Base-by-base conservation (phyloP, 2,113 vertebrate genomes). In the Ardeotis arabs region DNA sequence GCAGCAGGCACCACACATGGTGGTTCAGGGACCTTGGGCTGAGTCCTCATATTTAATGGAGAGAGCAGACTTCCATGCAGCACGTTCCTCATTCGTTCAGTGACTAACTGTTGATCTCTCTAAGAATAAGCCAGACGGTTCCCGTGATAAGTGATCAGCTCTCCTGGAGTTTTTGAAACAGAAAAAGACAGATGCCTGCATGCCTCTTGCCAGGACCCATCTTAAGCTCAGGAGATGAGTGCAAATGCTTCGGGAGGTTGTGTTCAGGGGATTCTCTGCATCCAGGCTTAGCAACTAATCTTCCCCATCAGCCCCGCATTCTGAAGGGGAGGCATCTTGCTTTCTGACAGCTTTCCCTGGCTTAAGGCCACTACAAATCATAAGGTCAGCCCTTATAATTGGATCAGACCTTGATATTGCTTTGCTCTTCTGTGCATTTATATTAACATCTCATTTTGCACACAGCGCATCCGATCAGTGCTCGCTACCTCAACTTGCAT, bases 61-160 rank as follows among this genome's bases (percentile, higher is more conserved):
- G 73, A 94, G 85, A 95, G 88, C 93, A 95, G 90, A 92, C 85
- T 95, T 93, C 63, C 84, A 86, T 90, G 93, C 95, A 94, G 90
- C 88, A 81, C 92, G 95, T 94, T 97, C 83, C 88, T 90, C 44
- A 4, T 84, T 96, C 47, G 7, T 89, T 95, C 88, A 66, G 92
- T 96, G 96, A 97, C 93, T 97, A 96, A 96, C 96, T 96, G 96
- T 96, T 97, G 96, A 96, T 96, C 95, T 80, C 93, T 93, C 93
- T 70, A 94, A 95, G 93, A 97, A 95, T 91, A 88, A 96, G 95
- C 92, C 96, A 97, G 96, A 97, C 95, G 96, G 95, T 68, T 96
- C 92, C 93, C 90, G 45, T 94, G 90, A 94, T 95, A 96, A 97
- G 92, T 95, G 92, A 97, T 97, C 96, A 94, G 96, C 93, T 95